Base-by-base conservation (phyloP, 2,113 vertebrate species). In the Daubentonia madagascariensis region DNA sequence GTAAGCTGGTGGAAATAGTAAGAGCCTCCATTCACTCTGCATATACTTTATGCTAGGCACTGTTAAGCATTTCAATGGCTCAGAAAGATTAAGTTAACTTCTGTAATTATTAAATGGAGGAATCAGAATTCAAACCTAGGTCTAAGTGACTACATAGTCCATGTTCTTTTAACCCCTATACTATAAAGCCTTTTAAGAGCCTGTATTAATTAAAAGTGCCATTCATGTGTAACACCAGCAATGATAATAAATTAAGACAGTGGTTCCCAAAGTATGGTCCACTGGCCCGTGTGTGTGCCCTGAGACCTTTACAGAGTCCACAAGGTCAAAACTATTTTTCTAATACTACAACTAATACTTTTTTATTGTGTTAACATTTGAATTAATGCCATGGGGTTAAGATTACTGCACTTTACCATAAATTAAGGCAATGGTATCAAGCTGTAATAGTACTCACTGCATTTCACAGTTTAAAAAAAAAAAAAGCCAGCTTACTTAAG, bases 121-220 rank as follows among this genome's bases (percentile, higher is more conserved):
- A 96, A 95, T 2, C 3, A 78, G 11, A 23, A 59, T 81, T 81
- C 59, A 91, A 85, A 65, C 32, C 14, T 50, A 88, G 92, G 5
- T 57, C 11, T 84, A 83, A 45, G 9, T 59, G 70, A 88, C 22
- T 95, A 65, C 20, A 72, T 0, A 52, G 23, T 91, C n/a, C 54
- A 63, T 50, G 37, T 67, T 91, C n/a, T 65, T 85, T 96, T 94
- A 94, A 92, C 5, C 20, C 17, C 78, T 79, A 86, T 40, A 37
- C 5, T 68, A 78, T 40, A 48, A 67, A 68, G 37, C 4, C 65
- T 84, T 88, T 80, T 76, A 94, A 84, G 25, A 92, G 50, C 17
- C 16, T 67, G 3, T 83, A 87, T 70, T 67, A 94, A 92, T 72
- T 92, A 37, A 89, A 97, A 95, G n/a, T 23, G 22, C 92, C 5